These are phyloP conservation scores for Stegodyphus mimosarum DNA, from an alignment of 1,140 invertebrate genomes.

Conservation along the genomic window DNA sequence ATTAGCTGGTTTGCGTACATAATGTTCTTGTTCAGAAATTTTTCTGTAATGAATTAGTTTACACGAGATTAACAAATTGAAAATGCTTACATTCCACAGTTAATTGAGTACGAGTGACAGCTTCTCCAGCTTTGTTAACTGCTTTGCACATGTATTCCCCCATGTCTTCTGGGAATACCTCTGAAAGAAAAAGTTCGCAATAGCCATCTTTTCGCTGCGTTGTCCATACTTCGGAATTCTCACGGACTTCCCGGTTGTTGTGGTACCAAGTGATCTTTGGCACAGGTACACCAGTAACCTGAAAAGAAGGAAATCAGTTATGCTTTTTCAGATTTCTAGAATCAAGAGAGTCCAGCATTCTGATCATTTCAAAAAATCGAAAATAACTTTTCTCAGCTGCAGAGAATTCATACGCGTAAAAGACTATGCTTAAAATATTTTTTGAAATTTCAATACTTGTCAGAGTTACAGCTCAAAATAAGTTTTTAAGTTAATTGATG, in stretches of 20 bases:
- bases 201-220: slow-evolving; percentile 70
- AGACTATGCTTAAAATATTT: too few species aligned
- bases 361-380: too few species aligned
- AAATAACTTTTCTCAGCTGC: too few species aligned
- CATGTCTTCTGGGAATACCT: slow-evolving; percentile 94
- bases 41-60: background rate
- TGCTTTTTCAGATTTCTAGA: too few species aligned
- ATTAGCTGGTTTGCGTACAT: background rate
- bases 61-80: background rate
- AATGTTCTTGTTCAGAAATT: background rate
- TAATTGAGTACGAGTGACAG: slow-evolving; percentile 81
- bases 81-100: slow-evolving; percentile 82
- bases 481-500: too few species aligned
- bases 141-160: slow-evolving; percentile 87
- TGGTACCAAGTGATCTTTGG: slow-evolving; percentile 80
- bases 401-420: too few species aligned
- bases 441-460: too few species aligned
- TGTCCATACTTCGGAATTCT: slow-evolving; percentile 83
- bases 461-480: too few species aligned
- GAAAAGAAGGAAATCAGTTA: background rate
- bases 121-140: slow-evolving; percentile 86
- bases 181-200: slow-evolving; percentile 85
- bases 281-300: slow-evolving; percentile 78
- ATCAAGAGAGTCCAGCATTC: too few species aligned
- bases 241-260: slow-evolving; percentile 77